Conservation (phyloP, 2,113 vertebrate species). For the Progne subis region DNA sequence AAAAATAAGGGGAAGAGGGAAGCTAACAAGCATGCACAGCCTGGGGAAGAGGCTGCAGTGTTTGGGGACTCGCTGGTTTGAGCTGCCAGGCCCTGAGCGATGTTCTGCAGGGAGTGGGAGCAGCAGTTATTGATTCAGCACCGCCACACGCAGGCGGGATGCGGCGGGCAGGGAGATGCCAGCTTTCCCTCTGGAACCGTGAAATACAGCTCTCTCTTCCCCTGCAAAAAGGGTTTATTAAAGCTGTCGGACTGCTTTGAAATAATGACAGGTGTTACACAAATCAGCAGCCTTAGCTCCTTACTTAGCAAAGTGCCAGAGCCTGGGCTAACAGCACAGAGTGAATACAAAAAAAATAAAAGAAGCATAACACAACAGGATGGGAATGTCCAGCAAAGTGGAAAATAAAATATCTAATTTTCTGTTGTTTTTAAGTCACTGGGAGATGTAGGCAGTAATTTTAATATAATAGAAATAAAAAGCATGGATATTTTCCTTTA, state of each 20-base stretch:
- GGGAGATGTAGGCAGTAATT: background rate
- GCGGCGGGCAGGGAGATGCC: background rate
- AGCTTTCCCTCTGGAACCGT: background rate
- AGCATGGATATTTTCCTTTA: background rate
- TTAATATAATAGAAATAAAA: background rate
- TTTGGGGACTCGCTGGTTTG: background rate
- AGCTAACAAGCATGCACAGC: background rate
- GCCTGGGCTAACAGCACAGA: background rate
- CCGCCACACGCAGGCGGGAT: background rate
- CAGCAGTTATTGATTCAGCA: background rate
- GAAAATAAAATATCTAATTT: background rate
- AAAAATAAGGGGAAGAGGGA: background rate
- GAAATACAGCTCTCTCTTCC: background rate
- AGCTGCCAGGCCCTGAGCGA: background rate
- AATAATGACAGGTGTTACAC: slow-evolving; percentile 32
- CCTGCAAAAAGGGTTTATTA: slow-evolving; percentile 54
- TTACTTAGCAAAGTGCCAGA: background rate
- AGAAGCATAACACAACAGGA: background rate
- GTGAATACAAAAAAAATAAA: background rate
- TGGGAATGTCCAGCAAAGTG: background rate
- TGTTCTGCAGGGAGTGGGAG: background rate
- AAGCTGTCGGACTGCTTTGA: slow-evolving; percentile 29
- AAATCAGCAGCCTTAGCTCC: slow-evolving; percentile 7
- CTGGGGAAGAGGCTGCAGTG: background rate
- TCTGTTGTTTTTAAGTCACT: background rate